These are phyloP conservation scores for Pristionchus fissidentatus DNA, from an alignment of 2,888 invertebrate species.

Conservation along the genomic window DNA sequence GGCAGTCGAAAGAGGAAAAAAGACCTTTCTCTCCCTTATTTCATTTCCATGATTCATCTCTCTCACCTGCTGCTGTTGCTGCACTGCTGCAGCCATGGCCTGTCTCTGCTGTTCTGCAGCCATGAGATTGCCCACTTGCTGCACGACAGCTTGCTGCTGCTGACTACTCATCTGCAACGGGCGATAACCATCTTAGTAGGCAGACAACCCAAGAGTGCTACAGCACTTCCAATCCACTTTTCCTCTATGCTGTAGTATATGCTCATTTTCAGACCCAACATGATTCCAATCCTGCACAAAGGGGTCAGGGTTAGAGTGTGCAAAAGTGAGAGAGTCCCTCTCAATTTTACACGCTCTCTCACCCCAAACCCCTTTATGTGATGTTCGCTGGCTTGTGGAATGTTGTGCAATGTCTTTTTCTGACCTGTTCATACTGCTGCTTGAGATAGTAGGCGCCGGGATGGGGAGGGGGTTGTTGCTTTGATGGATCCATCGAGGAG, in stretches of 20 bases:
- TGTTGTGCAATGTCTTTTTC: background rate
- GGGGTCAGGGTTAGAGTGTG: too few relatives aligned
- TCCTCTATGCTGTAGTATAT: too few relatives aligned
- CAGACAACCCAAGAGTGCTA: too few relatives aligned
- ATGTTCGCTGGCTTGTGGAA: too few relatives aligned
- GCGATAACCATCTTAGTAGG: background rate
- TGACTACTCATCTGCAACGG: conserved; percentile 17
- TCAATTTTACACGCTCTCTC: too few relatives aligned
- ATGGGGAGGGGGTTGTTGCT: conserved; percentile 21
- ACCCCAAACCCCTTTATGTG: too few relatives aligned
- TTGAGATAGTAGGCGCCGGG: conserved; percentile 14
- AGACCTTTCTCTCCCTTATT: too few relatives aligned
- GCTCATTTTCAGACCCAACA: too few relatives aligned
- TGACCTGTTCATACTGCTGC: conserved; percentile 21
- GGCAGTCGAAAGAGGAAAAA: background rate
- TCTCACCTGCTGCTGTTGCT: conserved; percentile 11
- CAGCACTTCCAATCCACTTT: too few relatives aligned
- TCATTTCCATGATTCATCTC: background rate
- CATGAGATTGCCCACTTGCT: background rate
- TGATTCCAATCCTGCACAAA: too few relatives aligned
- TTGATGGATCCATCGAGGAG: conserved; percentile 45
- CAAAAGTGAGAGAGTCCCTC: too few relatives aligned
- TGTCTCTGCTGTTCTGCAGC: conserved; percentile 39
- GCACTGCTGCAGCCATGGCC: conserved; percentile 11
- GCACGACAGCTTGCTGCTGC: conserved; percentile 11